Conservation (phyloP, 1,140 invertebrate genomes). For the Bombus superbus region DNA sequence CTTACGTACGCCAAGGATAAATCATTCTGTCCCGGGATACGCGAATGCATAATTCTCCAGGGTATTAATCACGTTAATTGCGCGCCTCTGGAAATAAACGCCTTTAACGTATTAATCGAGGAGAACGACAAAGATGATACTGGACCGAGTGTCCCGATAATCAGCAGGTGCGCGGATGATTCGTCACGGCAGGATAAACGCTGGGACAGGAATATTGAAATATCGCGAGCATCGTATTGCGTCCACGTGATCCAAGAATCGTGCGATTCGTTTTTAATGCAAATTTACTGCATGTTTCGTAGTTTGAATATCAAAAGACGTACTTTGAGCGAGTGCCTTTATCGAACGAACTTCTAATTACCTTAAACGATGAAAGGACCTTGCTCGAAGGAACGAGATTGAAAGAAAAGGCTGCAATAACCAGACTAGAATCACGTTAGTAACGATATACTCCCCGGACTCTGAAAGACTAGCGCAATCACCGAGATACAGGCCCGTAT, state of each 20-base stretch:
- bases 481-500: background rate
- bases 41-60: conserved; percentile 23
- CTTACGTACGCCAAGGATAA: conserved; percentile 37
- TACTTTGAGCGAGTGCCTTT: background rate
- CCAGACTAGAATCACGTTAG: background rate
- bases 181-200: background rate
- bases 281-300: background rate
- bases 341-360: background rate
- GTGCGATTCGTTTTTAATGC: background rate
- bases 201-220: background rate
- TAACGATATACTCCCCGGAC: background rate
- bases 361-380: background rate
- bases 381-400: background rate
- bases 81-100: background rate
- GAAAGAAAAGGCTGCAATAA: background rate
- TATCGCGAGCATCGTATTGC: background rate
- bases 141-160: background rate
- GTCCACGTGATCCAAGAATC: conserved; percentile 25
- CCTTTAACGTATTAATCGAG: background rate
- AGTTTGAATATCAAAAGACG: background rate
- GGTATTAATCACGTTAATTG: conserved; percentile 55
- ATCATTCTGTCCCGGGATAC: conserved; percentile 31
- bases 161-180: background rate
- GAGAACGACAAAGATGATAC: background rate
- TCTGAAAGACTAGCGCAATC: background rate